A percentile compares a stretch with the other conserved stretches of the same genome.
Conservation (phyloP, 1,140 invertebrate genomes). For the Meloidogyne floridensis region DNA sequence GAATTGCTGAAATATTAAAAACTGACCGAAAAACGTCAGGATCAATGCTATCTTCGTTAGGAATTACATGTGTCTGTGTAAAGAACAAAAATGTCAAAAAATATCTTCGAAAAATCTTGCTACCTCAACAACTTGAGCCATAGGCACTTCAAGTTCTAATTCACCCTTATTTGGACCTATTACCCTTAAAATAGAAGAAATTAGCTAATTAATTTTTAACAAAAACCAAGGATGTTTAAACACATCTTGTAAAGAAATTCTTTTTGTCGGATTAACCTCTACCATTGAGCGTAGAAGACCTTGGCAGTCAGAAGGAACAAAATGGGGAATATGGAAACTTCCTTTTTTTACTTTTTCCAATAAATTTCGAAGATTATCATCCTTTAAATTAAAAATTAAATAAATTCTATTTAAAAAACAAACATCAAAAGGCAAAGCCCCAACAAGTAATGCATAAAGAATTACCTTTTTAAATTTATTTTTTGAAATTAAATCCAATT, state of each 20-base stretch:
- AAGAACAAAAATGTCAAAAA: constrained; percentile 11
- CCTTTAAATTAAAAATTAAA: constrained; percentile 65
- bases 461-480: constrained; percentile 70
- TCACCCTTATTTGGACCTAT: constrained; percentile 90
- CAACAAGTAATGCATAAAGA: constrained; percentile 93
- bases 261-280: constrained; percentile 94
- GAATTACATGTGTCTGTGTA: constrained; percentile 85
- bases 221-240: constrained; percentile 44
- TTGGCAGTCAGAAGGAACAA: constrained; percentile 98
- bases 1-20: too few relatives aligned
- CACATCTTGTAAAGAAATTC: constrained; percentile 78
- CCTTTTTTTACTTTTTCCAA: constrained; percentile 98
- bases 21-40: constrained; percentile 83
- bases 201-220: background rate
- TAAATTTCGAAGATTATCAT: constrained; percentile 95
- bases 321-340: constrained; percentile 98
- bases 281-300: constrained; percentile 96
- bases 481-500: background rate
- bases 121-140: constrained; percentile 96
- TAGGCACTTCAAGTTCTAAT: constrained; percentile 90
- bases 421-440: constrained; percentile 92
- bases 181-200: constrained; percentile 77
- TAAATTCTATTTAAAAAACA: background rate
- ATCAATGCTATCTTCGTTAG: constrained; percentile 89
- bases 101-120: constrained; percentile 12